Conservation (phyloP, 2,113 vertebrate genomes). For the Dermatemys mawii region DNA sequence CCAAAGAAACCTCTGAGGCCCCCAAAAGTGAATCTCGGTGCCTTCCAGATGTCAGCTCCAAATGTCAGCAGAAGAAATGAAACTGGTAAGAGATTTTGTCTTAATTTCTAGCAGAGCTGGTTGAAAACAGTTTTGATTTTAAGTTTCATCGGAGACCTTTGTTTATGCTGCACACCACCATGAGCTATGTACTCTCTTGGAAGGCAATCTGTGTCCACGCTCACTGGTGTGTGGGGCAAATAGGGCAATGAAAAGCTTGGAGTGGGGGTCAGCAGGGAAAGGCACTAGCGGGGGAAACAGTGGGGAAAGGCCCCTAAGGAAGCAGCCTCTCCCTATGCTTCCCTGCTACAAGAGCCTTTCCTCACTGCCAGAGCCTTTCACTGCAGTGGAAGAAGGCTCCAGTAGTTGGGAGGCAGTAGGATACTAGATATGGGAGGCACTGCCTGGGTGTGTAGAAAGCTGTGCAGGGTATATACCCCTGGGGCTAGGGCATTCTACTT, state of each 20-base stretch:
- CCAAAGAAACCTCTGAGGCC: conserved; percentile 79
- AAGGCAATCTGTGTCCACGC: background rate
- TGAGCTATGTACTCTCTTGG: background rate
- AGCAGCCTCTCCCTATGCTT: background rate
- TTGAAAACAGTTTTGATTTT: background rate
- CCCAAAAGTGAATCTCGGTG: conserved; percentile 49
- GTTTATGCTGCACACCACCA: background rate
- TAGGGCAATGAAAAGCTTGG: background rate
- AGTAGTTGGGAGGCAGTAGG: too few species aligned
- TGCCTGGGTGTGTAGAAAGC: too few species aligned
- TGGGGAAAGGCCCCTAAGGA: background rate
- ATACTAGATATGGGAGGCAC: too few species aligned
- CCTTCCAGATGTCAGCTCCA: background rate
- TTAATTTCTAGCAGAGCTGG: too few species aligned
- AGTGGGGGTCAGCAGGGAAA: too few species aligned
- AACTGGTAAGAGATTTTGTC: conserved; percentile 40
- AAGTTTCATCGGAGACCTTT: background rate
- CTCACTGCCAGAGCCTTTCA: background rate
- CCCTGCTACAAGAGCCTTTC: background rate
- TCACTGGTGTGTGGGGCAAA: background rate
- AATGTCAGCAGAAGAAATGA: background rate
- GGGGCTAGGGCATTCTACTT: too few species aligned
- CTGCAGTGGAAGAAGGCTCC: background rate
- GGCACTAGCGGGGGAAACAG: too few species aligned
- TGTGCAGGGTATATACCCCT: too few species aligned